Conservation (phyloP, 2,888 invertebrate genomes). For the Drosophila lacicola region DNA sequence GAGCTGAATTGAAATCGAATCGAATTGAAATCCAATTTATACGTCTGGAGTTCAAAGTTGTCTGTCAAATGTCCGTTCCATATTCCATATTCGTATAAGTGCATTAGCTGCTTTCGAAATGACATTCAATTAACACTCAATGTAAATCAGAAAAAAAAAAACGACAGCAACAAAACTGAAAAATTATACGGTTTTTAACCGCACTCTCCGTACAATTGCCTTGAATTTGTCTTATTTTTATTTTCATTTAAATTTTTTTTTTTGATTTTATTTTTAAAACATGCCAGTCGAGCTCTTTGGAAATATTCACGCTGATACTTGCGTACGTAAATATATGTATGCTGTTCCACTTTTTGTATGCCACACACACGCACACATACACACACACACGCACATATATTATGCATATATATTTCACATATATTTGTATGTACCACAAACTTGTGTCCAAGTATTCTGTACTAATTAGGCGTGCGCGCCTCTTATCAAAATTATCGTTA, state of each 20-base stretch:
- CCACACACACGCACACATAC: background rate
- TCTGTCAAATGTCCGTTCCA: conserved; percentile 1
- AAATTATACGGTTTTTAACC: conserved; percentile 29
- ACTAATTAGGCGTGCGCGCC: conserved; percentile 47
- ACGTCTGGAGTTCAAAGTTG: conserved; percentile 36
- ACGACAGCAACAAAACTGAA: background rate
- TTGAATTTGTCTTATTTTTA: conserved; percentile 7
- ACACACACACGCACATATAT: background rate
- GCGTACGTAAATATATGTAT: conserved; percentile 6
- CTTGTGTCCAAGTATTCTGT: conserved; percentile 18
- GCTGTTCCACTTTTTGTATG: conserved; percentile 26
- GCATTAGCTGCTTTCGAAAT: conserved; percentile 24
- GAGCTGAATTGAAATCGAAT: conserved; percentile 8
- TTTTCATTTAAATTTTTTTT: too few species aligned
- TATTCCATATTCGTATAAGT: conserved; percentile 7
- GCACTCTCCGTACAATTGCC: conserved; percentile 30
- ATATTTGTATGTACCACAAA: conserved; percentile 3
- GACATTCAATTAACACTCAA: conserved; percentile 35
- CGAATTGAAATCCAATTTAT: conserved; percentile 8
- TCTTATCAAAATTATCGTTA: conserved; percentile 66
- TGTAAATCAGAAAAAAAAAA: background rate
- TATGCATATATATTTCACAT: background rate
- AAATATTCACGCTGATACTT: conserved; percentile 36
- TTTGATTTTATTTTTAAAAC: conserved; percentile 49
- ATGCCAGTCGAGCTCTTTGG: conserved; percentile 39